These are phyloP conservation scores for Erythrocercus mccallii DNA, from an alignment of 2,113 vertebrate genomes.

Conservation along the genomic window DNA sequence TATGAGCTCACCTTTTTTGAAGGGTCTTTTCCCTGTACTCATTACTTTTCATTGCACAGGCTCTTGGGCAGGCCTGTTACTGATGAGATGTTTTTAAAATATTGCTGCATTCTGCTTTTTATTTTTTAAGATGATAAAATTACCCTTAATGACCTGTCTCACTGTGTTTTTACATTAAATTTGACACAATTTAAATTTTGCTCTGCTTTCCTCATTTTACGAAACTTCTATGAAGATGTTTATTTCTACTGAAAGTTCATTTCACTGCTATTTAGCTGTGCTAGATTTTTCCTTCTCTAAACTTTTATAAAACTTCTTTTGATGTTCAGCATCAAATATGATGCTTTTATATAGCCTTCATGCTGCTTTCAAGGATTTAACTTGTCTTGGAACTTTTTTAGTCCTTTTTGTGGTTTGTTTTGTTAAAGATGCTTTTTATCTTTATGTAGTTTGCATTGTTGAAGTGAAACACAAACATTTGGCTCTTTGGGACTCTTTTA, in stretches of 20 bases:
- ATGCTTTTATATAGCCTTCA: background rate
- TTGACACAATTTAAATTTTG: background rate
- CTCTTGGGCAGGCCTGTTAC: background rate
- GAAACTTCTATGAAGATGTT: background rate
- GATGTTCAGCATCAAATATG: background rate
- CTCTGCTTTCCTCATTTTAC: background rate
- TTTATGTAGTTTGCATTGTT: background rate
- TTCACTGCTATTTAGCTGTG: background rate
- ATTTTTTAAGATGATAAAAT: background rate
- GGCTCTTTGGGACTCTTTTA: background rate
- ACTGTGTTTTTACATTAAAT: background rate
- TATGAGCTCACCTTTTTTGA: accelerated
- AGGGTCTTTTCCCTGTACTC: background rate
- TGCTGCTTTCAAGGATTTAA: background rate
- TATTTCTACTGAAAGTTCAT: background rate
- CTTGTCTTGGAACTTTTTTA: background rate
- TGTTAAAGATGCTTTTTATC: background rate
- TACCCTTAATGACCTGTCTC: background rate
- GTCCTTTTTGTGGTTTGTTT: background rate
- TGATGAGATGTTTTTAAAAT: background rate
- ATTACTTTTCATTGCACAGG: background rate
- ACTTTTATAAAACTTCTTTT: background rate
- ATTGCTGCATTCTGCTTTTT: background rate
- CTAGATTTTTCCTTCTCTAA: background rate
- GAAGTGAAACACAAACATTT: background rate